These are phyloP conservation scores for Orthosia incerta DNA, from an alignment of 2,888 invertebrate species.

Conservation along the genomic window DNA sequence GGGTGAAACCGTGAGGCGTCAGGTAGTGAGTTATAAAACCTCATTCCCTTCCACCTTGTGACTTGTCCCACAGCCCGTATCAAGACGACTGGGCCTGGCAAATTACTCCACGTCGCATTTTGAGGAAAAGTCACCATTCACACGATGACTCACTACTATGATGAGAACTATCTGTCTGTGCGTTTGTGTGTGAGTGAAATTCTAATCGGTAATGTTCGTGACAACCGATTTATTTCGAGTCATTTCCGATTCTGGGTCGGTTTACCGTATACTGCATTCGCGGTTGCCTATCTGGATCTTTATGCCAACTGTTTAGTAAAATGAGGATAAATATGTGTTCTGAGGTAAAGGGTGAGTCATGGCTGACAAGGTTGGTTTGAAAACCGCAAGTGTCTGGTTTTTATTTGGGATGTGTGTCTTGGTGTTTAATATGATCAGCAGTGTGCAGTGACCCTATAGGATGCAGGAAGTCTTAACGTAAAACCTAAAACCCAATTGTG, in stretches of 20 bases:
- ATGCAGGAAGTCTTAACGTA: no score
- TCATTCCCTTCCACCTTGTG: constrained; percentile 14
- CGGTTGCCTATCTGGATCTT: constrained; percentile 50
- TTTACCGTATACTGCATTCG: constrained; percentile 54
- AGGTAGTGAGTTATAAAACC: no score
- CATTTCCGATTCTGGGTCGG: constrained; percentile 58
- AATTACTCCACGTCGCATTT: constrained; percentile 76
- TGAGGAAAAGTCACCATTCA: constrained; percentile 79
- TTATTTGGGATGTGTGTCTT: background rate
- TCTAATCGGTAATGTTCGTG: constrained; percentile 67
- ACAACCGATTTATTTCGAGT: constrained; percentile 62
- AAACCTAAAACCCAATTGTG: no score
- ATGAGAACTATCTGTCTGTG: constrained; percentile 49
- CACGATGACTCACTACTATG: constrained; percentile 75
- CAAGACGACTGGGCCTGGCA: constrained; percentile 52
- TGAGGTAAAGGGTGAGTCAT: constrained; percentile 38
- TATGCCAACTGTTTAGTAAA: constrained; percentile 42
- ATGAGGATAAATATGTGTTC: constrained; percentile 3
- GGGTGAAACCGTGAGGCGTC: no score
- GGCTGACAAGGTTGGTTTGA: background rate
- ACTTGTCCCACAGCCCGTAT: constrained; percentile 31
- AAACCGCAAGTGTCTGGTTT: constrained; percentile 30
- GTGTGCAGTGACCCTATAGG: no score
- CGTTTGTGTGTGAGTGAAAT: constrained; percentile 66
- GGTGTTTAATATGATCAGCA: constrained; percentile 1